These are phyloP conservation scores for Epinotia ramella DNA, from an alignment of 2,888 invertebrate species.

Conservation along the genomic window DNA sequence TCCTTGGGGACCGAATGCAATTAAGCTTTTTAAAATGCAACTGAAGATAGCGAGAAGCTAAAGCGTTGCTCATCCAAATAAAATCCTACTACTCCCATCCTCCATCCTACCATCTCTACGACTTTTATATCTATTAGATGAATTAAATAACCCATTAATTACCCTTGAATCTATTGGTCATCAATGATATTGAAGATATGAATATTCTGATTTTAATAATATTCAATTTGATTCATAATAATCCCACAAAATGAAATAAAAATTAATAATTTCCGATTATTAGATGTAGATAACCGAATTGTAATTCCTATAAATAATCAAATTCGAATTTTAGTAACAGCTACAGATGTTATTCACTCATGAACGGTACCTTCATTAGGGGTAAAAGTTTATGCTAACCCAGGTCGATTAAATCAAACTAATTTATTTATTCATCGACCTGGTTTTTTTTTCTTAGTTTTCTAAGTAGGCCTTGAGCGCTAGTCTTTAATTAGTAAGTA, in stretches of 20 bases:
- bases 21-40: no score
- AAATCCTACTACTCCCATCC: not conserved
- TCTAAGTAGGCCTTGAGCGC: no score
- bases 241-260: slow-evolving; percentile 70
- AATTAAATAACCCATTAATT: slow-evolving; percentile 85
- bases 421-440: slow-evolving; percentile 86
- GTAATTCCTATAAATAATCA: slow-evolving; percentile 85
- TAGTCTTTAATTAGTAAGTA: not conserved
- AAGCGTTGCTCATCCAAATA: not conserved
- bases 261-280: slow-evolving; percentile 80
- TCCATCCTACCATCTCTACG: slow-evolving; percentile 87
- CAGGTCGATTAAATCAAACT: slow-evolving; percentile 88
- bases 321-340: slow-evolving; percentile 87
- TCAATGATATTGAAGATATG: slow-evolving; percentile 89
- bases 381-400: slow-evolving; percentile 87
- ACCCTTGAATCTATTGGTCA: slow-evolving; percentile 87
- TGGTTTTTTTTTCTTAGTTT: no score
- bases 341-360: slow-evolving; percentile 88
- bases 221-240: slow-evolving; percentile 88
- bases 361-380: slow-evolving; percentile 87
- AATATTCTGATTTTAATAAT: slow-evolving; percentile 86
- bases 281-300: slow-evolving; percentile 88
- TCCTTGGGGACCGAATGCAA: no score
- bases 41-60: not conserved
- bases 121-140: slow-evolving; percentile 85